phyloP scores from a whole-genome alignment of 2,797 vertebrate genomes.

The Steatocranus sp. region DNA sequence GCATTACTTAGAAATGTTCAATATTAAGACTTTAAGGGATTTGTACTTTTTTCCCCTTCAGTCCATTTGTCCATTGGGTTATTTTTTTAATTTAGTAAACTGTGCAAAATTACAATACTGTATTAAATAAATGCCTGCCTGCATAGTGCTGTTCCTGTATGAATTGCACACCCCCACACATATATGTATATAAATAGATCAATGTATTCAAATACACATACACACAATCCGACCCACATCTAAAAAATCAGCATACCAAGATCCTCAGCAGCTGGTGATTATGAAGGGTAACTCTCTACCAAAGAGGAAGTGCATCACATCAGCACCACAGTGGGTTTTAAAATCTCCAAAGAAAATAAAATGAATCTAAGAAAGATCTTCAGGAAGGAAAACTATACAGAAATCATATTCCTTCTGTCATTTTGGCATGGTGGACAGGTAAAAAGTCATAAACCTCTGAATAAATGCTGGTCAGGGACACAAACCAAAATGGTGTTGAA shows the following conservation, averaged over 20 bases:
- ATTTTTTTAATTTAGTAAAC: background rate
- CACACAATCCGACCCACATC: background rate
- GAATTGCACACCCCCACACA: background rate
- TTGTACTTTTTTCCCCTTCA: background rate
- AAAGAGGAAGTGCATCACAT: background rate
- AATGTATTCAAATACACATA: background rate
- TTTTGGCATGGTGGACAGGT: background rate
- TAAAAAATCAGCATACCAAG: background rate
- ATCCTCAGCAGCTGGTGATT: background rate
- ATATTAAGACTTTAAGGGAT: background rate
- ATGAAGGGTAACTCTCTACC: background rate
- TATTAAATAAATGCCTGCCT: background rate
- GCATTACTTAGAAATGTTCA: background rate
- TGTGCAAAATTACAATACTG: background rate
- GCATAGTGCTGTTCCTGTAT: background rate
- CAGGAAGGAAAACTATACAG: background rate
- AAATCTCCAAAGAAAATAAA: slow-evolving; percentile 21
- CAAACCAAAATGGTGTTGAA: background rate
- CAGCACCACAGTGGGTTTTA: slow-evolving; percentile 51
- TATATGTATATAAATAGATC: background rate
- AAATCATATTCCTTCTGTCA: background rate
- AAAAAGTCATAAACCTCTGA: background rate
- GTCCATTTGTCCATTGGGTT: background rate
- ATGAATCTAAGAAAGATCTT: slow-evolving; percentile 2
- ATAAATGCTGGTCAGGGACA: background rate